Percentiles rank a stretch among this genome's conserved stretches.
These are phyloP conservation scores for Zaprionus ghesquierei DNA, from an alignment of 1,140 invertebrate genomes.

Conservation along the genomic window DNA sequence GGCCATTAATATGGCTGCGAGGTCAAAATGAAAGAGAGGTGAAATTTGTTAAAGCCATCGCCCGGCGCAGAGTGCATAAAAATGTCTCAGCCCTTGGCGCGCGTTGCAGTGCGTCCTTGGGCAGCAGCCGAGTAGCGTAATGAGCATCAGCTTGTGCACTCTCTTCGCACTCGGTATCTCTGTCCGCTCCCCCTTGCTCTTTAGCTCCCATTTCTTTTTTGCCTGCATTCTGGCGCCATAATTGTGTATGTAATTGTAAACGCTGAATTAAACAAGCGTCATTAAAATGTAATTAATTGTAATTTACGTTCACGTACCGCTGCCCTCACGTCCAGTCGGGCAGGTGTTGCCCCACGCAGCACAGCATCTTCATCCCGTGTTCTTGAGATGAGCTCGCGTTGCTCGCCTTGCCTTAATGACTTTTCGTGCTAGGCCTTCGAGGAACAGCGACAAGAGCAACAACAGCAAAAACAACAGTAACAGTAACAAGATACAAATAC, in stretches of 20 bases:
- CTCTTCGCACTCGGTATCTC: constrained; percentile 13
- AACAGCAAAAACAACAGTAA: no score
- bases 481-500: no score
- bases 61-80: constrained; percentile 62
- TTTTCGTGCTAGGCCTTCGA: constrained; percentile 6
- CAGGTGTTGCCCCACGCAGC: constrained; percentile 46
- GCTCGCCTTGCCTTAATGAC: constrained; percentile 25
- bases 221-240: constrained; percentile 45
- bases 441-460: not conserved
- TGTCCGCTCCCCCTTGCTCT: not conserved
- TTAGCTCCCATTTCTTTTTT: not conserved
- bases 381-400: constrained; percentile 54
- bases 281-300: constrained; percentile 82
- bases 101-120: constrained; percentile 43
- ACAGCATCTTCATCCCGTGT: constrained; percentile 30
- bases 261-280: constrained; percentile 82
- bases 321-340: constrained; percentile 58
- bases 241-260: constrained; percentile 81
- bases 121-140: constrained; percentile 50
- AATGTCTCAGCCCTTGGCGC: constrained; percentile 40
- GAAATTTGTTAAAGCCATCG: constrained; percentile 74
- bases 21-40: constrained; percentile 32
- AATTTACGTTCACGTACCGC: constrained; percentile 72
- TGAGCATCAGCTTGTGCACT: constrained; percentile 54
- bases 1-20: constrained; percentile 59